Conservation (phyloP, 2,888 invertebrate genomes). For the Spodoptera picta region DNA sequence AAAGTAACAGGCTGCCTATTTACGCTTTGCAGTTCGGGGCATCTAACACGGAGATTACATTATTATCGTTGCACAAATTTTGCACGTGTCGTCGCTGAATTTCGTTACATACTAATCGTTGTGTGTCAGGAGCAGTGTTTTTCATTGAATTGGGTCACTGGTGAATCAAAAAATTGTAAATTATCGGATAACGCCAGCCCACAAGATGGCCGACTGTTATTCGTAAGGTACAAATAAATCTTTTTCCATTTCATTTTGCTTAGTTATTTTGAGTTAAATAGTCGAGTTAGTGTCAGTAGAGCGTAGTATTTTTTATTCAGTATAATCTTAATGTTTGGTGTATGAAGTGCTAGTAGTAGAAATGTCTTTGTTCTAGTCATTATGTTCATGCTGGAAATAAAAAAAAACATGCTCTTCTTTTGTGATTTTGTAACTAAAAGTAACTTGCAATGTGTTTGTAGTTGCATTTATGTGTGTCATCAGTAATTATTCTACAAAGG, state of each 20-base stretch:
- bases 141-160: slow-evolving; percentile 69
- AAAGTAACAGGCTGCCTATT: slow-evolving; percentile 78
- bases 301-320: slow-evolving; percentile 54
- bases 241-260: slow-evolving; percentile 67
- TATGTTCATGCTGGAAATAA: slow-evolving; percentile 62
- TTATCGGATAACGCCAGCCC: slow-evolving; percentile 87
- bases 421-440: slow-evolving; percentile 51
- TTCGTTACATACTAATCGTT: slow-evolving; percentile 63
- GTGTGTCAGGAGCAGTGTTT: slow-evolving; percentile 63
- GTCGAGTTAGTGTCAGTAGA: slow-evolving; percentile 48
- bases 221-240: slow-evolving; percentile 85
- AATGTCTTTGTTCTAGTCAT: slow-evolving; percentile 79
- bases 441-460: slow-evolving; percentile 24
- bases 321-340: slow-evolving; percentile 42
- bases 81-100: slow-evolving; percentile 64
- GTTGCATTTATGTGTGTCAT: slow-evolving; percentile 11
- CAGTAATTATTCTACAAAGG: slow-evolving; percentile 13
- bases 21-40: slow-evolving; percentile 81
- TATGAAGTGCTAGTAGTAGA: slow-evolving; percentile 34
- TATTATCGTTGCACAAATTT: slow-evolving; percentile 66
- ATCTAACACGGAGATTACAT: slow-evolving; percentile 68
- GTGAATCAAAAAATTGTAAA: slow-evolving; percentile 75
- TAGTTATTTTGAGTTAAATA: slow-evolving; percentile 58
- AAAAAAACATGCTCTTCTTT: slow-evolving; percentile 59
- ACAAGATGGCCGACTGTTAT: slow-evolving; percentile 89